phyloP scores from a whole-genome alignment of 2,888 invertebrate genomes.

The Asteroscopus sphinx region DNA sequence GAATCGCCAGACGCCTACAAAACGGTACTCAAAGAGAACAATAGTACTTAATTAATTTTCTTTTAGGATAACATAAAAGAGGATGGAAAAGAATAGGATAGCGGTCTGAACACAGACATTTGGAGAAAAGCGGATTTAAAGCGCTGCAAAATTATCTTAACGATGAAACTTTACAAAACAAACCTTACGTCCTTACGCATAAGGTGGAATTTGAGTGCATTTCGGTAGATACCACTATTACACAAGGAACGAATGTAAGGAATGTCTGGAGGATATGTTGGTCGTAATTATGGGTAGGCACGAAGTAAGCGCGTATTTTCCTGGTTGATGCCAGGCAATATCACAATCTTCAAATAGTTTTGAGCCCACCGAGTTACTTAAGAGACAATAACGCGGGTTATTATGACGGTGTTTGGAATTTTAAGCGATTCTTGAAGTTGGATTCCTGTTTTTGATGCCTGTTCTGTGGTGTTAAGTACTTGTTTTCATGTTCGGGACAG shows the following conservation, averaged over 20 bases:
- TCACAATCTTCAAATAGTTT: constrained; percentile 56
- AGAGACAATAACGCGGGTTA: constrained; percentile 45
- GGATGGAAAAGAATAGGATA: constrained; percentile 71
- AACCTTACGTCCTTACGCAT: constrained; percentile 17
- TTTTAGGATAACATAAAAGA: constrained; percentile 78
- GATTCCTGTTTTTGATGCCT: background rate
- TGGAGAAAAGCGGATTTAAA: constrained; percentile 77
- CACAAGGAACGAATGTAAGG: constrained; percentile 65
- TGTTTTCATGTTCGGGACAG: constrained; percentile 10
- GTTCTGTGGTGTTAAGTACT: constrained; percentile 16
- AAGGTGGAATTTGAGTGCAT: constrained; percentile 20
- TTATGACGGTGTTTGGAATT: constrained; percentile 24
- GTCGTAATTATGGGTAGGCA: constrained; percentile 61
- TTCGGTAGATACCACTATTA: constrained; percentile 52
- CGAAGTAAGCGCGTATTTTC: constrained; percentile 58
- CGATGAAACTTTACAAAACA: constrained; percentile 24
- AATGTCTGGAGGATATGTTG: constrained; percentile 62
- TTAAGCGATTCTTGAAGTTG: constrained; percentile 17
- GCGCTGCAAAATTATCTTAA: constrained; percentile 66
- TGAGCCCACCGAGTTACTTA: constrained; percentile 45
- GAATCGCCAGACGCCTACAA: constrained; percentile 68
- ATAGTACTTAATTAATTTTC: constrained; percentile 85
- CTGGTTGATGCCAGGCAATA: constrained; percentile 47
- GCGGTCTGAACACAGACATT: constrained; percentile 72
- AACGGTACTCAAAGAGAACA: constrained; percentile 75